Conservation (phyloP, 64 coral and sea anemone genomes). For the Anthopleura sola region DNA sequence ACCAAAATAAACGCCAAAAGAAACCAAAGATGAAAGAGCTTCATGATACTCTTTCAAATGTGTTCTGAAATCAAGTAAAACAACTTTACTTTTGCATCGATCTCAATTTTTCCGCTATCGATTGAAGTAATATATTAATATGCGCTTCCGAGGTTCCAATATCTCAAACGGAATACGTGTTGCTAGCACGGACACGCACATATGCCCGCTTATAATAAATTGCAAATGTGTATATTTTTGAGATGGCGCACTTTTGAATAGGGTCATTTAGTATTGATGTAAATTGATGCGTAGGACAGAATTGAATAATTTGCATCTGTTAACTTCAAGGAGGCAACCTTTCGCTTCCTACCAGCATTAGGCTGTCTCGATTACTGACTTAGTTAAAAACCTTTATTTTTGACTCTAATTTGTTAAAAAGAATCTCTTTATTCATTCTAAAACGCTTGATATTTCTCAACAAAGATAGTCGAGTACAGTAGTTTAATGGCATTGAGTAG, state of each 20-base stretch:
- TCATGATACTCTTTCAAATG: constrained; percentile 9
- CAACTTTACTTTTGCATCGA: background rate
- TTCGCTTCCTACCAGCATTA: background rate
- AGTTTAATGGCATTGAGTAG: too few species aligned
- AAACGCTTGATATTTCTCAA: too few species aligned
- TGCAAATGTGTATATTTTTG: background rate
- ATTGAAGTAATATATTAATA: background rate
- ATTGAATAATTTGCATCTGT: constrained; percentile 14
- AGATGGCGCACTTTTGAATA: background rate
- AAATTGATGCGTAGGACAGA: background rate
- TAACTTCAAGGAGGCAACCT: background rate
- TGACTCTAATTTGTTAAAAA: too few species aligned
- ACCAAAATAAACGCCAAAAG: constrained; percentile 31
- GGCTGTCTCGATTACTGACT: too few species aligned
- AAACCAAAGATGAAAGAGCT: constrained; percentile 11
- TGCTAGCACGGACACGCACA: background rate
- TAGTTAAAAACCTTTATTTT: too few species aligned
- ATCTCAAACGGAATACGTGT: background rate
- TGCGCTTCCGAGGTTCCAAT: background rate
- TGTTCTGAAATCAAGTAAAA: background rate
- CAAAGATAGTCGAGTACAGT: too few species aligned
- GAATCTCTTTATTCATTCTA: too few species aligned
- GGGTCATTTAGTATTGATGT: constrained; percentile 5
- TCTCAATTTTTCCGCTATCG: background rate
- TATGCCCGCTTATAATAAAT: background rate